These are phyloP conservation scores for Rhea americana DNA, from an alignment of 2,113 vertebrate species.

Conservation along the genomic window DNA sequence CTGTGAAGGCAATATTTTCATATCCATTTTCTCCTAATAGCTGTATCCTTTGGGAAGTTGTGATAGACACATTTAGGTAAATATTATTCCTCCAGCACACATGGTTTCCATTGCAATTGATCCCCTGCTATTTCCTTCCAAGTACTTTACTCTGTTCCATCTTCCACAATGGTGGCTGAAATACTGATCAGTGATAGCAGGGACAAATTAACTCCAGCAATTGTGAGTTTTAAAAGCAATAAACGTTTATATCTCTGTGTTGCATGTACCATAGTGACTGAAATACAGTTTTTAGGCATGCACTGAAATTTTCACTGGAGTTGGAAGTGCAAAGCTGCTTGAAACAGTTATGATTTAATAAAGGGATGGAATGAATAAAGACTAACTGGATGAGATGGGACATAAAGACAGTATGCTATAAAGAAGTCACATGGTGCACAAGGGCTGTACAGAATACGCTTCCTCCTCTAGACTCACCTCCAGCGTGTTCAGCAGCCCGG, in stretches of 20 bases:
- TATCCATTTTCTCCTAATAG: conserved; percentile 10
- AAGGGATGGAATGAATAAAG: not conserved
- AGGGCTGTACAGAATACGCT: not conserved
- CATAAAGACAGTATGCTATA: not conserved
- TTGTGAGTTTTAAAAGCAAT: not conserved
- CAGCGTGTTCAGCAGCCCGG: not conserved
- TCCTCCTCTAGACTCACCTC: not conserved
- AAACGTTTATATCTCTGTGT: not conserved
- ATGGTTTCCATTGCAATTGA: conserved; percentile 39
- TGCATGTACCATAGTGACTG: not conserved
- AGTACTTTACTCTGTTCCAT: conserved; percentile 16
- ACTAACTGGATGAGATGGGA: not conserved
- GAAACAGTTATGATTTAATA: not conserved
- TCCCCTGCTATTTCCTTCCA: conserved; percentile 37
- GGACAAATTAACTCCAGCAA: conserved; percentile 39
- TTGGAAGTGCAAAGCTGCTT: not conserved
- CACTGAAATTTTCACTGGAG: not conserved
- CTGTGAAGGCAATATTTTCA: not conserved
- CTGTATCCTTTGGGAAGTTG: conserved; percentile 29
- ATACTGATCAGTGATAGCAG: not conserved
- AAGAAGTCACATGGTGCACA: not conserved
- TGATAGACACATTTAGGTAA: conserved; percentile 52
- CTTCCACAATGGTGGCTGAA: conserved; percentile 26
- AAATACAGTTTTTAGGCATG: not conserved
- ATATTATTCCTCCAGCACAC: conserved; percentile 42